Conservation (phyloP, 2,797 vertebrate species). For the Molossus molossus region DNA sequence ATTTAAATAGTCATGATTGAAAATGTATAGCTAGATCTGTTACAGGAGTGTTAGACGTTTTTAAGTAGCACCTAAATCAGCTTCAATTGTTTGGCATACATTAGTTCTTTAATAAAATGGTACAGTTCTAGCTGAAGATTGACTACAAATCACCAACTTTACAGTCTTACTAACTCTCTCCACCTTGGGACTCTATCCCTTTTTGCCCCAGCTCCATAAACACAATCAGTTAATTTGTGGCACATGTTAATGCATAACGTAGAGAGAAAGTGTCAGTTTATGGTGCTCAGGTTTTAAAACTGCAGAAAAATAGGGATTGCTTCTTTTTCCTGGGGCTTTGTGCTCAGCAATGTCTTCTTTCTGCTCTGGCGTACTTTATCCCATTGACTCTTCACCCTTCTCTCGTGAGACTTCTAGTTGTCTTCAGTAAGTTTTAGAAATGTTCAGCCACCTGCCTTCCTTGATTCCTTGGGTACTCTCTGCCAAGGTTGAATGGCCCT, state of each 20-base stretch:
- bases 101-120: constrained; percentile 85
- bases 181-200: background rate
- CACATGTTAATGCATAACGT: background rate
- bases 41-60: constrained; percentile 84
- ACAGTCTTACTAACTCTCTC: background rate
- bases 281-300: background rate
- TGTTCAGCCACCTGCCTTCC: background rate
- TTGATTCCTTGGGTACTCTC: background rate
- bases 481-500: background rate
- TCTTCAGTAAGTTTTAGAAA: background rate
- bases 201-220: constrained; percentile 16
- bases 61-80: constrained; percentile 87
- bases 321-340: background rate
- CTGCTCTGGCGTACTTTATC: background rate
- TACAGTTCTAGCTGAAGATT: constrained; percentile 78
- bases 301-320: background rate
- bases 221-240: background rate
- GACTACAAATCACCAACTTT: constrained; percentile 76
- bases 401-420: background rate
- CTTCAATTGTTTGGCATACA: constrained; percentile 85
- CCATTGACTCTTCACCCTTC: background rate
- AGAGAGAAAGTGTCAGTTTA: background rate
- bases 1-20: constrained; percentile 80
- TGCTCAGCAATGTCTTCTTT: background rate
- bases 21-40: constrained; percentile 84